phyloP scores from a whole-genome alignment of 2,888 invertebrate genomes.

The Mesoligia furuncula region DNA sequence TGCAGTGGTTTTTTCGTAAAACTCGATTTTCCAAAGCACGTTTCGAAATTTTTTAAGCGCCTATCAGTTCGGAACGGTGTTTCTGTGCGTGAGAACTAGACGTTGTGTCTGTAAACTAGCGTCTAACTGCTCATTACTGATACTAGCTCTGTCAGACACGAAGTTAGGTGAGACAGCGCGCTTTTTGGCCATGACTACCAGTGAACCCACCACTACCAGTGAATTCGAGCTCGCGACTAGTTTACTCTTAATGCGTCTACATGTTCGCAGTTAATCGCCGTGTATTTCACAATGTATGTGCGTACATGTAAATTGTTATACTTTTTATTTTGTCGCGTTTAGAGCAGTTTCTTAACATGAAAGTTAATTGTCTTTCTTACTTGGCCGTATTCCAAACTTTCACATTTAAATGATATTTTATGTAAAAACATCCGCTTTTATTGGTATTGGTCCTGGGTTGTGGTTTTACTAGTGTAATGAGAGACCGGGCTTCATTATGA shows the following conservation, averaged over 20 bases:
- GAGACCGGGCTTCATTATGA: neutral
- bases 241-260: slow-evolving; percentile 31
- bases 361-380: slow-evolving; percentile 17
- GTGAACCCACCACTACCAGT: no score
- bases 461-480: neutral
- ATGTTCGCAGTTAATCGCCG: slow-evolving; percentile 38
- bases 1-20: no score
- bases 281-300: slow-evolving; percentile 30
- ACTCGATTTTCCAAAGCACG: no score
- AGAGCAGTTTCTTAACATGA: slow-evolving; percentile 13
- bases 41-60: no score
- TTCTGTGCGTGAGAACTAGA: no score
- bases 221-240: no score
- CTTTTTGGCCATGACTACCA: no score
- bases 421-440: neutral
- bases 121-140: no score
- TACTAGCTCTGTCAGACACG: no score
- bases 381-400: neutral
- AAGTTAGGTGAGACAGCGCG: no score
- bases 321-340: slow-evolving; percentile 27
- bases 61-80: no score
- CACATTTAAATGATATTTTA: neutral
- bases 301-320: slow-evolving; percentile 32
- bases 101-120: no score
- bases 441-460: neutral